These are phyloP conservation scores for Decapterus maruadsi DNA, from an alignment of 2,797 vertebrate species.

Conservation along the genomic window DNA sequence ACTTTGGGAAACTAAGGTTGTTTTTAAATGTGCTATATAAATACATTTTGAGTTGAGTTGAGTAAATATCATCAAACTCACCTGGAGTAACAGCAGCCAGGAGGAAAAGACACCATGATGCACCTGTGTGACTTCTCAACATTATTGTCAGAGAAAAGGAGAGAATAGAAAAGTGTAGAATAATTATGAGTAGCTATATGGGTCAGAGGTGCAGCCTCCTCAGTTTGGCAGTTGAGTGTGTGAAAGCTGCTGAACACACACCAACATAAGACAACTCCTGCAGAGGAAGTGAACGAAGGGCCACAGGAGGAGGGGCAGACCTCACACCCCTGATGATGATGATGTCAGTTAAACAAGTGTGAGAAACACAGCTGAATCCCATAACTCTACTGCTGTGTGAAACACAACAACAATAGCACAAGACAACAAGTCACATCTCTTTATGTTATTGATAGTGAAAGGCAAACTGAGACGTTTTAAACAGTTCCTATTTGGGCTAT, in stretches of 20 bases:
- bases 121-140: background rate
- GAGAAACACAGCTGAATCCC: background rate
- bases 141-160: background rate
- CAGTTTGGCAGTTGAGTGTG: slow-evolving; percentile 39
- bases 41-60: too few species aligned
- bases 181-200: background rate
- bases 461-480: too few species aligned
- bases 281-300: slow-evolving; percentile 48
- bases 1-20: too few species aligned
- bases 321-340: slow-evolving; percentile 17
- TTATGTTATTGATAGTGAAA: too few species aligned
- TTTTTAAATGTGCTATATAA: too few species aligned
- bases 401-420: too few species aligned
- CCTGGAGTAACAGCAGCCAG: slow-evolving; percentile 56
- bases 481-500: too few species aligned
- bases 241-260: slow-evolving; percentile 41
- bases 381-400: too few species aligned
- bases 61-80: slow-evolving; percentile 30
- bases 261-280: background rate
- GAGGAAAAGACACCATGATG: slow-evolving; percentile 45
- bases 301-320: slow-evolving; percentile 3
- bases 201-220: slow-evolving; percentile 12
- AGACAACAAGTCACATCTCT: too few species aligned
- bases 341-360: slow-evolving; percentile 7
- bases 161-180: background rate